Evolutionary conservation across 2,888 invertebrate species (phyloP).

Genomic region (Oscheius onirici): DNA sequence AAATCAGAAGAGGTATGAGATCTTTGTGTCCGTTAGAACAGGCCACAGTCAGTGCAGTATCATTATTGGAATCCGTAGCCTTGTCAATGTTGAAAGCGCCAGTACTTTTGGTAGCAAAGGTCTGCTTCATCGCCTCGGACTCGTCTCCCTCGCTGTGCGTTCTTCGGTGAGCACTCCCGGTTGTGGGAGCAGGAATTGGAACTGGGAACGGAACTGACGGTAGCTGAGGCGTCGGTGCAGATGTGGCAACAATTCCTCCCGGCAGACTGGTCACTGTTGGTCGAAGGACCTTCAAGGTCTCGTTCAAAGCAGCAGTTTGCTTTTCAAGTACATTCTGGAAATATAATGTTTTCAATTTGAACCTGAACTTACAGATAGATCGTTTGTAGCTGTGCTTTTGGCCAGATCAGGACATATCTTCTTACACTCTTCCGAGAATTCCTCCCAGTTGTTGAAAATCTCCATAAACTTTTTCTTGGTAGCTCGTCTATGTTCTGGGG

Average conservation of each 20-base stretch:
- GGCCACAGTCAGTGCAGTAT: conserved; percentile 95
- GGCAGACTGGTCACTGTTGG: conserved; percentile 23
- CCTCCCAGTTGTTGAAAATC: conserved; percentile 20
- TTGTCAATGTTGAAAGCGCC: conserved; percentile 79
- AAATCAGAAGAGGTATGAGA: conserved; percentile 88
- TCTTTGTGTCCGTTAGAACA: conserved; percentile 87
- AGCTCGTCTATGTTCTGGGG: conserved; percentile 22
- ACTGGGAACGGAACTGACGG: conserved; percentile 1
- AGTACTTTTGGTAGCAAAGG: background rate
- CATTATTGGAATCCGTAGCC: conserved; percentile 97
- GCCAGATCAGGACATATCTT: conserved; percentile 19
- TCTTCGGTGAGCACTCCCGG: conserved; percentile 17
- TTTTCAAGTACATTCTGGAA: conserved; percentile 23
- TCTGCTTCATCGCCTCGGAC: conserved; percentile 5
- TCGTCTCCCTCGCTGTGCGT: conserved; percentile 35
- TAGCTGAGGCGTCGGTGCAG: background rate
- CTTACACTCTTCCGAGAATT: conserved; percentile 4
- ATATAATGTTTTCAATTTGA: background rate
- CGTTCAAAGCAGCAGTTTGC: conserved; percentile 27
- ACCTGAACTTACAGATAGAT: background rate
- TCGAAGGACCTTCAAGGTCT: conserved; percentile 27
- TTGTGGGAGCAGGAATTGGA: background rate
- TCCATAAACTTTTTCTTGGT: conserved; percentile 28
- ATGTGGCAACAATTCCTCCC: conserved; percentile 21
- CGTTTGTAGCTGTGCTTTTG: background rate